Evolutionary conservation across 2,113 vertebrate genomes (phyloP).

Genomic region (Cephalopterus ornatus): DNA sequence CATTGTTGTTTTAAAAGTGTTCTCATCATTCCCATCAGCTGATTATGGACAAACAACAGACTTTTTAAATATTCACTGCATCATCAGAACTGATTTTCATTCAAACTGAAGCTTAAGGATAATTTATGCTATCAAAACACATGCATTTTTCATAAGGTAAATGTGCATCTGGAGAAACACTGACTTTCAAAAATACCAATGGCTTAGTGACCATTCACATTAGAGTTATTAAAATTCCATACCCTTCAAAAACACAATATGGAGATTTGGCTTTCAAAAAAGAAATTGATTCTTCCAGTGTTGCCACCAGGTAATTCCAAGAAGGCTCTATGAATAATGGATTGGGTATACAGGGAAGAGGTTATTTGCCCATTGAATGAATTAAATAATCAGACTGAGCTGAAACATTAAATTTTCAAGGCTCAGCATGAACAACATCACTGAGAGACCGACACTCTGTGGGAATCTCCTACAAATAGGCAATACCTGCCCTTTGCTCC

Average conservation of each 20-base stretch:
- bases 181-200: background rate
- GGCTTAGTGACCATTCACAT: background rate
- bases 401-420: background rate
- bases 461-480: rapidly evolving
- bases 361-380: background rate
- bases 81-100: background rate
- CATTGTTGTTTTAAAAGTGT: background rate
- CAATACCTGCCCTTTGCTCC: background rate
- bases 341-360: background rate
- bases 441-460: rapidly evolving
- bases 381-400: background rate
- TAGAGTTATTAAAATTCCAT: background rate
- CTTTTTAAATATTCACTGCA: background rate
- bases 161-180: background rate
- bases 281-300: background rate
- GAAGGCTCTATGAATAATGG: background rate
- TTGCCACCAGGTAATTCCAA: background rate
- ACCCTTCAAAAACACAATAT: background rate
- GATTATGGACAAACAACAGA: background rate
- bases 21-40: background rate
- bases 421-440: background rate
- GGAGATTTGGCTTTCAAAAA: background rate
- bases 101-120: background rate
- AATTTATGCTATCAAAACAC: background rate
- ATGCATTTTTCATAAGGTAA: constrained; percentile 7